These are phyloP conservation scores for Phycodurus eques DNA, from an alignment of 2,113 vertebrate species.

Conservation along the genomic window DNA sequence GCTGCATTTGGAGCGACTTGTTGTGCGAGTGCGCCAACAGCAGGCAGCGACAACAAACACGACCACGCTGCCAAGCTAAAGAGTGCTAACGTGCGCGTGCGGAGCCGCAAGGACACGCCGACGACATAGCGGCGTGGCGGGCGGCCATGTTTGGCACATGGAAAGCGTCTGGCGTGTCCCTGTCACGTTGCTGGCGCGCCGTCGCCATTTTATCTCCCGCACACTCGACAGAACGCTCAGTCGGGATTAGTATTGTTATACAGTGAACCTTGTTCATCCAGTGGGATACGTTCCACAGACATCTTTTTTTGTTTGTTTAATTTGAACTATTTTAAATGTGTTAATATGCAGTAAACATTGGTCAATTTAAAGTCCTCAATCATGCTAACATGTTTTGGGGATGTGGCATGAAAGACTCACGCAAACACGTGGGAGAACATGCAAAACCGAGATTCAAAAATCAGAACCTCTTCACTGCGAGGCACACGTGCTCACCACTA, in stretches of 20 bases:
- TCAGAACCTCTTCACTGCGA: not conserved
- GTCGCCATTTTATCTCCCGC: slow-evolving; percentile 43
- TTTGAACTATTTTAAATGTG: too few relatives aligned
- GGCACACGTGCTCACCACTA: not conserved
- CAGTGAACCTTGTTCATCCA: not conserved
- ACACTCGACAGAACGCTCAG: not conserved
- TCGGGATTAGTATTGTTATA: not conserved
- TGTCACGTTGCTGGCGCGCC: not conserved
- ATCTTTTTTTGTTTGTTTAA: too few relatives aligned
- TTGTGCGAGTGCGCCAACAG: not conserved
- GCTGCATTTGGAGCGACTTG: too few relatives aligned
- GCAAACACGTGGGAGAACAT: too few relatives aligned
- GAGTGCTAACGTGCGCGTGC: slow-evolving; percentile 58
- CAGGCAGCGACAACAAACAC: not conserved
- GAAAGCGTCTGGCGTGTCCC: slow-evolving; percentile 51
- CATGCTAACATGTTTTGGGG: too few relatives aligned
- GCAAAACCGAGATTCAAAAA: not conserved
- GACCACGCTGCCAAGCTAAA: slow-evolving; percentile 40
- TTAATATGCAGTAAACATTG: too few relatives aligned
- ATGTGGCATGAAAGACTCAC: too few relatives aligned
- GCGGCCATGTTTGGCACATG: slow-evolving; percentile 38
- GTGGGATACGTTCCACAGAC: not conserved
- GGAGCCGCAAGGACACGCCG: slow-evolving; percentile 32
- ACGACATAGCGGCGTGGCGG: slow-evolving; percentile 14
- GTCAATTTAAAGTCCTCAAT: too few relatives aligned